phyloP scores from a whole-genome alignment of 2,888 invertebrate species.

The Dyspetes luteomarginatus region DNA sequence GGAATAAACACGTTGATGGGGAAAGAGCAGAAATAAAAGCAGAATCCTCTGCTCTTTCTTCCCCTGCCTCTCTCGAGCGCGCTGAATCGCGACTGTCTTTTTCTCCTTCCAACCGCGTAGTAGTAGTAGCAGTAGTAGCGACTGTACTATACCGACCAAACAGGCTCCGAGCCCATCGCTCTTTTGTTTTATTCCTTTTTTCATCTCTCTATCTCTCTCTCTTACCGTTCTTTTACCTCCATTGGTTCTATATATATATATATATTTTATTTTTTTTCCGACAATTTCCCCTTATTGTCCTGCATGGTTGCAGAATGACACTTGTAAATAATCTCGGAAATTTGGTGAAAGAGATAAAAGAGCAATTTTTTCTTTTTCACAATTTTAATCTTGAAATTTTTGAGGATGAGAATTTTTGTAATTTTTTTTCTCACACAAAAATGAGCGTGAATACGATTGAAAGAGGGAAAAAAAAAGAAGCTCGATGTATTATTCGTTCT shows the following conservation, averaged over 20 bases:
- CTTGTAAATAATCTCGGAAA: too few relatives aligned
- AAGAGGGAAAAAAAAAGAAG: not conserved
- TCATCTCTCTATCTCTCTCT: slow-evolving; percentile 10
- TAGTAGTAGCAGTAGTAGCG: slow-evolving; percentile 4
- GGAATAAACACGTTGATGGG: slow-evolving; percentile 52
- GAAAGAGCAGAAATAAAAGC: slow-evolving; percentile 41
- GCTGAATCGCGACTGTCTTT: slow-evolving; percentile 23
- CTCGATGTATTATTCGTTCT: not conserved
- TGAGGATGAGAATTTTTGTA: too few relatives aligned
- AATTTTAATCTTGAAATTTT: too few relatives aligned
- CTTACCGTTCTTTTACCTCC: not conserved
- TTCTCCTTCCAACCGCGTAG: not conserved
- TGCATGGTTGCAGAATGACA: too few relatives aligned
- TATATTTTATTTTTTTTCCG: too few relatives aligned
- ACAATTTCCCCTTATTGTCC: too few relatives aligned
- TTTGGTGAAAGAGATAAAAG: too few relatives aligned
- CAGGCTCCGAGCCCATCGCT: slow-evolving; percentile 14
- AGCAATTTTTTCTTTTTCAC: too few relatives aligned
- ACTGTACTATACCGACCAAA: slow-evolving; percentile 3
- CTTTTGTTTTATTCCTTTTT: not conserved
- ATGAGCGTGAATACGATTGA: not conserved
- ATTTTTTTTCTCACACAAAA: too few relatives aligned
- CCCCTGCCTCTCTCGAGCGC: not conserved
- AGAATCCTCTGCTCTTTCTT: not conserved
- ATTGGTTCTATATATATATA: not conserved